Conservation (phyloP, 1,140 invertebrate genomes). For the Cydia amplana region DNA sequence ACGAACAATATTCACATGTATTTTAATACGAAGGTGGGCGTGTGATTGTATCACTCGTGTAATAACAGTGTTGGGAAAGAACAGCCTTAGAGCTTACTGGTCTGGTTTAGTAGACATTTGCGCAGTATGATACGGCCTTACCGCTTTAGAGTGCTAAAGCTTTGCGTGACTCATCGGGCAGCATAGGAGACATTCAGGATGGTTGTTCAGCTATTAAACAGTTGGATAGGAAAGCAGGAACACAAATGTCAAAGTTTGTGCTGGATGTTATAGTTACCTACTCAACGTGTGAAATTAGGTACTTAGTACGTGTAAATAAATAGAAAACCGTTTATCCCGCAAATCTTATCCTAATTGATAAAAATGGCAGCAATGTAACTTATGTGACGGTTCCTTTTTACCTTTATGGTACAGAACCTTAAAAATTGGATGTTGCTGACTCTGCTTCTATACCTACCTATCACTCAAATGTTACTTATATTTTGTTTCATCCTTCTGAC, state of each 20-base stretch:
- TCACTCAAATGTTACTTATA: too few species aligned
- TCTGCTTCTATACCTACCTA: too few species aligned
- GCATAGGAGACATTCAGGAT: slow-evolving; percentile 5
- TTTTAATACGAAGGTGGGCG: slow-evolving; percentile 52
- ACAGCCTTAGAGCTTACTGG: slow-evolving; percentile 30
- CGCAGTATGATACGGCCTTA: not conserved
- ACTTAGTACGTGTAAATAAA: too few species aligned
- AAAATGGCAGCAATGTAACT: too few species aligned
- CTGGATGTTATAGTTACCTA: too few species aligned
- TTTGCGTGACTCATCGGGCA: slow-evolving; percentile 4
- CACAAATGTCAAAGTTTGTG: not conserved
- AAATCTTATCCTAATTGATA: too few species aligned
- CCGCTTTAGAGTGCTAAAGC: not conserved
- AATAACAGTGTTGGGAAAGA: slow-evolving; percentile 50
- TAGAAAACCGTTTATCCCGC: too few species aligned
- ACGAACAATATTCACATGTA: slow-evolving; percentile 43
- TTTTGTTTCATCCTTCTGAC: not conserved
- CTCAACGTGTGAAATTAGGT: too few species aligned
- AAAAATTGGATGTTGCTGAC: too few species aligned
- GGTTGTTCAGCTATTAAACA: not conserved
- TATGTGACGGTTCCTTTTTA: too few species aligned
- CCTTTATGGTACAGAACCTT: too few species aligned
- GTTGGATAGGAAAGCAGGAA: not conserved
- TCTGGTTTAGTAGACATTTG: not conserved
- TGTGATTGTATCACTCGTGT: slow-evolving; percentile 47